Conservation (phyloP, 1,140 invertebrate genomes). For the Diplogasteroides magnus region DNA sequence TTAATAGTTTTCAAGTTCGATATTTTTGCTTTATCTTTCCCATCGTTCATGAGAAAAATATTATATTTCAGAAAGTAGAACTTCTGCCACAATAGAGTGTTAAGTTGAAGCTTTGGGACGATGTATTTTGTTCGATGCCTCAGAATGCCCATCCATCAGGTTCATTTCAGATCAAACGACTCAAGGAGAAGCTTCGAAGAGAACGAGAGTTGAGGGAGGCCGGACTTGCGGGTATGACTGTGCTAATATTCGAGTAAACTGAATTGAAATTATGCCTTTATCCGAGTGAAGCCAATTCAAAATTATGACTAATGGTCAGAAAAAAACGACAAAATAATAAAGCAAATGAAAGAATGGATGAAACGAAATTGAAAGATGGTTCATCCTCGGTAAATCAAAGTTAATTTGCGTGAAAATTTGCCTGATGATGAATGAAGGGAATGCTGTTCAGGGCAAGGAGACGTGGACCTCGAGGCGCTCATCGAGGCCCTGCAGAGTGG, state of each 20-base stretch:
- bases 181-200: constrained; percentile 20
- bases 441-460: constrained; percentile 5
- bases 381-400: no score
- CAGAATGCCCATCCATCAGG: background rate
- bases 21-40: no score
- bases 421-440: no score
- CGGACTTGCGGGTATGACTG: background rate
- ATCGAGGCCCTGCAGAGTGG: constrained; percentile 24
- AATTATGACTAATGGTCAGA: background rate
- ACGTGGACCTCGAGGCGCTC: constrained; percentile 16
- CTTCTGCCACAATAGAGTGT: no score
- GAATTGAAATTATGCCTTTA: no score
- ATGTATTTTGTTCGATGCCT: no score
- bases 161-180: constrained; percentile 20
- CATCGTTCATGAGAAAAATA: no score
- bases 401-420: no score
- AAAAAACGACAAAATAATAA: background rate
- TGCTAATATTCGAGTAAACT: no score
- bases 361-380: background rate
- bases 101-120: no score
- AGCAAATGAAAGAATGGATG: background rate
- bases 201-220: constrained; percentile 17
- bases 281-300: background rate
- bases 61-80: no score
- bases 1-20: no score